phyloP scores from a whole-genome alignment of 2,113 vertebrate genomes.

The Mustela nigripes region DNA sequence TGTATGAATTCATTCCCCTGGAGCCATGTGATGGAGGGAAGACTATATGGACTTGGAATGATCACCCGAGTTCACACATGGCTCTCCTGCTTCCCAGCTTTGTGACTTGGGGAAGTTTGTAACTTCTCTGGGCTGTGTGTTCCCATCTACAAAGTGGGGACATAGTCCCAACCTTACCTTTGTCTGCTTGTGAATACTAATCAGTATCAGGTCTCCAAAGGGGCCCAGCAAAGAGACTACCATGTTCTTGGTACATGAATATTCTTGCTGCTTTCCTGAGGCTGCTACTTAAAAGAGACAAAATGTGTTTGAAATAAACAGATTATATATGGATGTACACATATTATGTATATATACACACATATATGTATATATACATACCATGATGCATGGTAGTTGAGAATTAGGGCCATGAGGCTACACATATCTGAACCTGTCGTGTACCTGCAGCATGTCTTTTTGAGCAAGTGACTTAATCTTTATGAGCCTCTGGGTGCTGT shows the following conservation, averaged over 20 bases:
- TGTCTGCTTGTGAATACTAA: neutral
- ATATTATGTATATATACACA: neutral
- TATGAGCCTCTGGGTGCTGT: neutral
- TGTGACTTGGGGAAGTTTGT: neutral
- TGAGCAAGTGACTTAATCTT: neutral
- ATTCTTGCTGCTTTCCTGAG: neutral
- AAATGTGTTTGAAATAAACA: fast-evolving
- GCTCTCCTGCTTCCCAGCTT: neutral
- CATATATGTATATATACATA: neutral
- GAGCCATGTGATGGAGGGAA: neutral
- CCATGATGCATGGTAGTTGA: fast-evolving
- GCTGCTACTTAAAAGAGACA: neutral
- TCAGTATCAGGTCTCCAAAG: neutral
- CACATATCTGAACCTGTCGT: neutral
- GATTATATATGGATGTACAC: neutral
- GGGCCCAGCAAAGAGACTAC: neutral
- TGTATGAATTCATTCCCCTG: no score
- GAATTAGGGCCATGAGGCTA: neutral
- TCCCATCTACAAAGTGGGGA: neutral
- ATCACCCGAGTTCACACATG: neutral
- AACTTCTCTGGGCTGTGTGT: neutral
- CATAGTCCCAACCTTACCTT: no score
- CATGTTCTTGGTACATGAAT: no score
- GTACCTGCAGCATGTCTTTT: neutral
- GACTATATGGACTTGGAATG: neutral